Base-by-base conservation (phyloP, 2,797 vertebrate species). In the Sebastolobus altivelis region DNA sequence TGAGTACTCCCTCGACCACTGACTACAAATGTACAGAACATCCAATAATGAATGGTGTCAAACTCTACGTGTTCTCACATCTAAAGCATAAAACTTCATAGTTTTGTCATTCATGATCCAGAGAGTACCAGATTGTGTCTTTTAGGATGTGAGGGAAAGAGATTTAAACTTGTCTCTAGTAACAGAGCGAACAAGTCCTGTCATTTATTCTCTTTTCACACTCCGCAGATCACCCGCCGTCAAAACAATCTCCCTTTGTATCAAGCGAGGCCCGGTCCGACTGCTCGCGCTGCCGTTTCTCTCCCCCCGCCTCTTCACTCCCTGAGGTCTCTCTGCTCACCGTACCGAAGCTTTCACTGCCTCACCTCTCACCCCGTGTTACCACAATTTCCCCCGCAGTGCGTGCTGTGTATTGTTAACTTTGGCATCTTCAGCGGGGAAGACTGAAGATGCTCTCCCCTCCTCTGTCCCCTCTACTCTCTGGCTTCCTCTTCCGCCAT, bases 321-420 rank as follows among this genome's bases (percentile, higher is more conserved):
- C 86, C 86, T 13, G 58, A 82, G 77, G 83, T 87, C 68, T 78
- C 84, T 72, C 77, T 76, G 77, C 83, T 86, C 81, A 25, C 81
- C 75, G 72, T 84, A 71, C 65, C 6, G 8, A 72, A 84, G 71
- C 65, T 77, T 76, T 84, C 83, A 59, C 87, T 43, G 84, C 80
- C 65, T 92, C 88, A 93, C 82, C 86, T 90, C 90, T 87, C 84
- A 79, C 89, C 84, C 78, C 31, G 67, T 27, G 83, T 83, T 80
- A 70, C 85, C 82, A 86, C 86, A 79, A 74, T 87, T 75, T 75
- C 84, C 81, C 87, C 87, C 59, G 27, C 68, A 76, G 65, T 88
- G 80, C 56, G 76, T 83, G 86, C 88, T 93, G 88, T 54, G 61
- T 79, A 86, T 88, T 90, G 91, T 94, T 92, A 93, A 92, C 89